Evolutionary conservation across 2,888 invertebrate genomes (phyloP), one percentile per base, ranked within the genome.

Genomic region (Leptinotarsa peninsularis): DNA sequence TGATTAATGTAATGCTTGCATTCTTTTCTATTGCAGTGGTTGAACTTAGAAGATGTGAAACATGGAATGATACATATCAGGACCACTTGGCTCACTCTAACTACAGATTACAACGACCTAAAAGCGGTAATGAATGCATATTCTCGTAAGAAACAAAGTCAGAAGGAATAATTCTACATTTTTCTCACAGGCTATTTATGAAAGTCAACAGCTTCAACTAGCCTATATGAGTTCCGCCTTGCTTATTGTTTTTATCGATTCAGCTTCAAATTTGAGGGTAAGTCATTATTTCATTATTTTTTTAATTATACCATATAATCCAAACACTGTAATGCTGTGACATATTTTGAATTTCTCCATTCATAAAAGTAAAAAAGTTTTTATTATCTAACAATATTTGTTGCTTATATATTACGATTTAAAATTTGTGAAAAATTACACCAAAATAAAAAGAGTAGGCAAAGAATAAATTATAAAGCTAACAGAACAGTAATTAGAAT

Each of bases 1-100:
- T 43, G 10, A 0, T 13, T 43, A 43, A 10, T 52, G 52, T 0
- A 52, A 52, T 52, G 4, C 27, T 49, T 27, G 54, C 60, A 63
- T 13, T 56, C 49, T 66, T 67, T 50, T 66, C 14, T 66, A 50
- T 71, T 74, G 33, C 88, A 98, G 96, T 98, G 98, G 98, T 91
- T 97, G 81, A 95, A 96, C 0, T 90, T 99, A 81, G 97, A 98
- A 88, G 94, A 96, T 87, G 98, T 97, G 14, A 97, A 97, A 87
- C 96, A 96, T 85, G 99, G 99, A 4, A 93, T 96, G 89, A 91
- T 99, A 0, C 96, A 98, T 85, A 88, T 99, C 71, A 93, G 96
- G 68, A 90, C 97, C 67, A 93, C 94, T 5, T 99, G 99, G 99
- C 92, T 98, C 82, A 92, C 93, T 71, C 90, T 98, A 73, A 93